phyloP scores from a whole-genome alignment of 2,888 invertebrate species.

The Leuctra nigra region DNA sequence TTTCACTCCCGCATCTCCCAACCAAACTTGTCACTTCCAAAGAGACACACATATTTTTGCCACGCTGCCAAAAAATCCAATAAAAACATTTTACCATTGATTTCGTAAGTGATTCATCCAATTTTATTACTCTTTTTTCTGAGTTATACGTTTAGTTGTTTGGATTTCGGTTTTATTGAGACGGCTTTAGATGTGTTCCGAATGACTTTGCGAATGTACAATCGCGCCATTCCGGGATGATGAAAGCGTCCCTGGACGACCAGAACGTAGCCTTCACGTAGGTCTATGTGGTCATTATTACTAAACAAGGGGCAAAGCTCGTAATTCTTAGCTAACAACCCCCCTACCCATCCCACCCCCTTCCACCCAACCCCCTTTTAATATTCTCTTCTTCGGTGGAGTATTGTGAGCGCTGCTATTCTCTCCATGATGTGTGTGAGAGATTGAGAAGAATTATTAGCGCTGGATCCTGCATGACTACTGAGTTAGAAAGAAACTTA shows the following conservation, averaged over 20 bases:
- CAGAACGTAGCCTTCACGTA: constrained; percentile 6
- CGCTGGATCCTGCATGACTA: constrained; percentile 25
- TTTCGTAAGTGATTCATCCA: neutral
- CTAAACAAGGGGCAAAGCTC: constrained; percentile 19
- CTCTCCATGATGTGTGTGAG: constrained; percentile 25
- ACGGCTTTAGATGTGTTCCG: neutral
- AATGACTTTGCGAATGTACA: constrained; percentile 11
- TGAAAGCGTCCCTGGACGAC: constrained; percentile 14
- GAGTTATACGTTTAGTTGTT: neutral
- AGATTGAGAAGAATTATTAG: constrained; percentile 27
- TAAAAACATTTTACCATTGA: neutral
- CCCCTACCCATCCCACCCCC: constrained; percentile 5
- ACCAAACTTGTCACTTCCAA: too few species aligned
- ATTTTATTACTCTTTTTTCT: neutral
- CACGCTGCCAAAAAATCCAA: too few species aligned
- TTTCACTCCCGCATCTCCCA: neutral
- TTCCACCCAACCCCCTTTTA: constrained; percentile 19
- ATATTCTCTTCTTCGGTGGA: constrained; percentile 20
- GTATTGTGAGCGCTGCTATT: constrained; percentile 25
- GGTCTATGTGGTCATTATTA: constrained; percentile 25
- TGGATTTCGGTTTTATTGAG: neutral
- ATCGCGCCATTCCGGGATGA: constrained; percentile 1
- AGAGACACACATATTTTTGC: too few species aligned
- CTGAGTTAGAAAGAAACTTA: constrained; percentile 20
- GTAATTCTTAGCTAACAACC: constrained; percentile 21